Evolutionary conservation across 1,140 invertebrate genomes (phyloP), one percentile per base, ranked within the genome.

Genomic region (Proctacanthus coquilletti): DNA sequence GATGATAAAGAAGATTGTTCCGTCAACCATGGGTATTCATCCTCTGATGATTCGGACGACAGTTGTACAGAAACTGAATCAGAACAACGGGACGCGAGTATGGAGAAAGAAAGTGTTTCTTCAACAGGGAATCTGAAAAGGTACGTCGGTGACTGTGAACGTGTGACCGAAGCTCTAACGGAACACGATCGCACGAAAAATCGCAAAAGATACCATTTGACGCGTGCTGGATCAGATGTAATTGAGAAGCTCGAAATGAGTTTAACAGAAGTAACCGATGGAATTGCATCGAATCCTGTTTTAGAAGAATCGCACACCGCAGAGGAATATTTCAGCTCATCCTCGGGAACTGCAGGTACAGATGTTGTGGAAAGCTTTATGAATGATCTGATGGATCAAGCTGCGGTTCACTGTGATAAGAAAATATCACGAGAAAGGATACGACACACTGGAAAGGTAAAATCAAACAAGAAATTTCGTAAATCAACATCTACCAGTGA

Each of bases 251-350:
- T 38, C 3, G 36, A 29, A 30, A 30, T 13, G 23, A n/a, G 10
- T 13, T 31, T 29, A 4, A 19, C 4, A n/a, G 15, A 30, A 42
- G 34, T 5, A 42, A 60, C 55, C n/a, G 54, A 60, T 59, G 52
- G 60, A 18, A n/a, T 5, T 20, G 56, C 63, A 18, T 56, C 63
- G 27, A 60, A 63, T 11, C 47, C 37, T 13, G 66, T 68, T 9
- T 41, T 67, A 1, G 71, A 72, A 34, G 53, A 66, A 2, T 72
- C 70, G 3, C 63, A 69, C 17, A 56, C 69, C 1, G 71, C 72
- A 2, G 72, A 74, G 39, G 72, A 75, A 37, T 74, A 71, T 41
- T 75, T 75, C 35, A 62, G 53, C 27, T 62, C 67, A 34, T 57
- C 55, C 3, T 60, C 51, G 34, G 51, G 53, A 5, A 38, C 50